Conservation (phyloP, 2,888 invertebrate species). For the Pharmacophagus antenor region DNA sequence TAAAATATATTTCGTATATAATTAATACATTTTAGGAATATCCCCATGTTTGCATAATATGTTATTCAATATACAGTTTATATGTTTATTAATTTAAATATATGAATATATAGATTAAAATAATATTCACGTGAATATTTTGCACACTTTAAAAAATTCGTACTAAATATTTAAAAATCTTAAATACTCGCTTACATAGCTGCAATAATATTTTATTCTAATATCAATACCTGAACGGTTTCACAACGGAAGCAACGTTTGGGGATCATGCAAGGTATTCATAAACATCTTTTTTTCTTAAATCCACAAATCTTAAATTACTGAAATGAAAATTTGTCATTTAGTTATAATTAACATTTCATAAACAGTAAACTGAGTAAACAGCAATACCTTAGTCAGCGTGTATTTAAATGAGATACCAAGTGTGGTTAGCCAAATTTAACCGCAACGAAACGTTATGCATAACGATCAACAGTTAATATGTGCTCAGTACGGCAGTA, state of each 20-base stretch:
- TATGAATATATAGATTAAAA: neutral
- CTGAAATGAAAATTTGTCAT: too few relatives aligned
- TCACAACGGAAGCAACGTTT: slow-evolving; percentile 11
- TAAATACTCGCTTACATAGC: too few relatives aligned
- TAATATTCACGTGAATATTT: too few relatives aligned
- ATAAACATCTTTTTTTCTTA: neutral
- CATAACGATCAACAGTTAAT: slow-evolving; percentile 5
- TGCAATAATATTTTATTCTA: too few relatives aligned
- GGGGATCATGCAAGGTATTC: neutral
- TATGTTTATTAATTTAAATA: neutral
- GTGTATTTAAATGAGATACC: slow-evolving; percentile 6
- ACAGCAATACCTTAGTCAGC: neutral
- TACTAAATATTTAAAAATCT: too few relatives aligned
- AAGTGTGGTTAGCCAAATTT: slow-evolving; percentile 1
- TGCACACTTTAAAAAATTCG: too few relatives aligned
- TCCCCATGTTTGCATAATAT: too few relatives aligned
- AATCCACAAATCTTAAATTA: too few relatives aligned
- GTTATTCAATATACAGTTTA: too few relatives aligned
- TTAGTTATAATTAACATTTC: neutral
- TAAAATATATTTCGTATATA: neutral
- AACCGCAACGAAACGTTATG: slow-evolving; percentile 6
- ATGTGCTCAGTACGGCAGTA: neutral
- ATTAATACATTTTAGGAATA: neutral
- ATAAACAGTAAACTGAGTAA: neutral
- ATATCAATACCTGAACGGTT: too few relatives aligned